These are phyloP conservation scores for Petrocephalus zakoni DNA, from an alignment of 2,113 vertebrate genomes.

Conservation along the genomic window DNA sequence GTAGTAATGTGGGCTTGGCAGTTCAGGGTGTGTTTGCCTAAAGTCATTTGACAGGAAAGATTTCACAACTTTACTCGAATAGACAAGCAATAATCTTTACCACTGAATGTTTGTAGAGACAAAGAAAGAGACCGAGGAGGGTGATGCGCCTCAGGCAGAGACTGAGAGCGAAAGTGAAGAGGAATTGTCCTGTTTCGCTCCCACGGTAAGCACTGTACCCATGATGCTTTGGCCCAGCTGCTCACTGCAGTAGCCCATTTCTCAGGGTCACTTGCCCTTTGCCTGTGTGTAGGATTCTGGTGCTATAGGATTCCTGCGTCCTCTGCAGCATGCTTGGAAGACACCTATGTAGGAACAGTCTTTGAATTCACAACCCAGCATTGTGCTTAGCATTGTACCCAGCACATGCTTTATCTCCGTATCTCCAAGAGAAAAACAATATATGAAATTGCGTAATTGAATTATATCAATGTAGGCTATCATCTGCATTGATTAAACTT, in stretches of 20 bases:
- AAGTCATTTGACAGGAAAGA: neutral
- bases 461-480: neutral
- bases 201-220: slow-evolving; percentile 68
- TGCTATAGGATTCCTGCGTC: neutral
- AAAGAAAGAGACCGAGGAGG: slow-evolving; percentile 72
- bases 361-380: neutral
- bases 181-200: slow-evolving; percentile 87
- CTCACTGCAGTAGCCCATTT: too few species aligned
- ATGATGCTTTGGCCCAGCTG: neutral
- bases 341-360: neutral
- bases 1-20: neutral
- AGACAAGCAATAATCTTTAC: neutral
- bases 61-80: neutral
- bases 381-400: neutral
- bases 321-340: neutral
- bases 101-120: slow-evolving; percentile 48
- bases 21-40: neutral
- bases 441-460: neutral
- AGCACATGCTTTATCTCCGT: neutral
- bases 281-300: neutral
- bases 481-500: neutral
- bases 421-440: neutral
- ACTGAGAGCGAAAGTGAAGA: slow-evolving; percentile 90
- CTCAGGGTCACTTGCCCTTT: neutral
- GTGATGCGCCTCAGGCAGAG: slow-evolving; percentile 82